Evolutionary conservation across 1,140 invertebrate species (phyloP).

Genomic region (Papilio helenus): DNA sequence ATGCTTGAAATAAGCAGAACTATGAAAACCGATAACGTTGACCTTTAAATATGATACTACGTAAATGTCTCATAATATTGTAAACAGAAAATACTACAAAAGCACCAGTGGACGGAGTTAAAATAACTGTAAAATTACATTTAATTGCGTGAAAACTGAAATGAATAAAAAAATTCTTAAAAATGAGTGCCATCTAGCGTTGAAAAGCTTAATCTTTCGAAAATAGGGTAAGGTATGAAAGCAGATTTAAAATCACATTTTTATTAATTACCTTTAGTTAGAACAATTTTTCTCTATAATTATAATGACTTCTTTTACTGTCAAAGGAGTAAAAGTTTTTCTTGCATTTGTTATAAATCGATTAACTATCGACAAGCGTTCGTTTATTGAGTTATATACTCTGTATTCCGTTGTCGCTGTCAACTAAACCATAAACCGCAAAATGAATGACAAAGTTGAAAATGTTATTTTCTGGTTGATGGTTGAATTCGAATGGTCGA

Average conservation of each 20-base stretch:
- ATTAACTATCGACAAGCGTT: slow-evolving; percentile 13
- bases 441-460: not conserved
- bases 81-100: not conserved
- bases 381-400: not conserved
- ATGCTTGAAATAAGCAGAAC: not conserved
- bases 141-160: not conserved
- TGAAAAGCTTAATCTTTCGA: not conserved
- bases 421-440: not conserved
- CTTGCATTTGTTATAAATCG: not conserved
- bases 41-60: not conserved
- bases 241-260: not conserved
- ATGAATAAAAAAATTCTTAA: not conserved
- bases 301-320: too few relatives aligned
- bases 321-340: not conserved
- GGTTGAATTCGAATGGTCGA: not conserved
- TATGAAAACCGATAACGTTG: not conserved
- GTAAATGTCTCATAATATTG: not conserved
- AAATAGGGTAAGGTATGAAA: not conserved
- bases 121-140: not conserved
- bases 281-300: not conserved
- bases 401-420: not conserved
- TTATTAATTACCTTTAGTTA: not conserved
- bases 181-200: slow-evolving; percentile 41
- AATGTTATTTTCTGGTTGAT: not conserved
- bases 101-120: not conserved